A percentile compares a stretch with the other conserved stretches of the same genome.
Evolutionary conservation across 1,140 invertebrate genomes (phyloP).

Genomic region (Papilio glaucus): DNA sequence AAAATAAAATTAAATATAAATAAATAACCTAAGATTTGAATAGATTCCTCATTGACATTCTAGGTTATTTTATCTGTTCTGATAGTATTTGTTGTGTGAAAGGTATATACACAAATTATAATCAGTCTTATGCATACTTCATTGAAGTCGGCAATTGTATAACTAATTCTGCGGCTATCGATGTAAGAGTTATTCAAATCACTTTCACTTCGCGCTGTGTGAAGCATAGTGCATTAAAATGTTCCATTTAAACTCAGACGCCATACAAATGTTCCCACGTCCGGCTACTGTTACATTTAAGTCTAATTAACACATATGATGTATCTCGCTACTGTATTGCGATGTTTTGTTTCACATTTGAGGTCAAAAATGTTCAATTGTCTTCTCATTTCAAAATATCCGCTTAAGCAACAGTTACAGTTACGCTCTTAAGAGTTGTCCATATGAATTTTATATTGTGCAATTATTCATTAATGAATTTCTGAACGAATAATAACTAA

Average conservation of each 20-base stretch:
- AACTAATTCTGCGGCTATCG: not conserved
- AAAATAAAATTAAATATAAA: too few species aligned
- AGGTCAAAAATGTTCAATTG: slow-evolving; percentile 34
- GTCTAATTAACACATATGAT: slow-evolving; percentile 31
- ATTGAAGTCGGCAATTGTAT: not conserved
- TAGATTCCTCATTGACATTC: not conserved
- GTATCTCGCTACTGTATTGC: slow-evolving; percentile 18
- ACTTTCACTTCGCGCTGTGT: slow-evolving; percentile 25
- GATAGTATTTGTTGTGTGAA: not conserved
- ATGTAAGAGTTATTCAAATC: slow-evolving; percentile 8
- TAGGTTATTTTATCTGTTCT: not conserved
- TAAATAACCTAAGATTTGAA: too few species aligned
- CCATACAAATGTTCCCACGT: slow-evolving; percentile 30
- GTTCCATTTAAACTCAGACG: not conserved
- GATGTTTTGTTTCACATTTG: slow-evolving; percentile 31
- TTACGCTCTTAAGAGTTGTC: slow-evolving; percentile 11
- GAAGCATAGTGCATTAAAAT: slow-evolving; percentile 25
- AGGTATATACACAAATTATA: not conserved
- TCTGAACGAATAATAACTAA: not conserved
- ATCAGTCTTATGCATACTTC: not conserved
- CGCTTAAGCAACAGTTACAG: slow-evolving; percentile 20
- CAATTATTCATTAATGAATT: slow-evolving; percentile 17
- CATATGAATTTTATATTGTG: slow-evolving; percentile 25
- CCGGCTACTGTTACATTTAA: slow-evolving; percentile 27
- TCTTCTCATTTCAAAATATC: slow-evolving; percentile 35